Percentiles rank a stretch among this genome's conserved stretches.
Evolutionary conservation across 1,140 invertebrate species (phyloP).

Genomic region (Orussus abietinus): DNA sequence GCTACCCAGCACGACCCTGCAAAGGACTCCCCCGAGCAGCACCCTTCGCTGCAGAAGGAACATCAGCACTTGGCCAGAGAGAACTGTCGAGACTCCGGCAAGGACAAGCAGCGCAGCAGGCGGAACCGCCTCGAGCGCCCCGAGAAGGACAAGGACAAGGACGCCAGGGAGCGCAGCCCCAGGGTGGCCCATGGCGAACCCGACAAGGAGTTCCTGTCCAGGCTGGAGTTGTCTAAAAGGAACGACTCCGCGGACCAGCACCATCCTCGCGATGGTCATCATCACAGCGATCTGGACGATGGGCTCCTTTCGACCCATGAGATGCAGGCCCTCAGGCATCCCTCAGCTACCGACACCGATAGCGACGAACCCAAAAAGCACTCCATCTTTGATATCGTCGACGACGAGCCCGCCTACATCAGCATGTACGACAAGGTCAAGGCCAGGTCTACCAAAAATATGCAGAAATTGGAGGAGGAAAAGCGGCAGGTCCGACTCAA

Average conservation of each 20-base stretch:
- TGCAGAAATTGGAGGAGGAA: conserved; percentile 87
- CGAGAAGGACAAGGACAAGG: too few relatives aligned
- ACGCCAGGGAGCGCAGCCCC: conserved; percentile 41
- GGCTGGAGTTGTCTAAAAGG: conserved; percentile 55
- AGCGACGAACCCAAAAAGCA: conserved; percentile 77
- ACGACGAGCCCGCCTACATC: conserved; percentile 86
- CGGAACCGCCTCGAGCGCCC: conserved; percentile 19
- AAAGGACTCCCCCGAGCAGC: too few relatives aligned
- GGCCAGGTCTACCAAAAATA: conserved; percentile 86
- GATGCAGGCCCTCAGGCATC: conserved; percentile 41
- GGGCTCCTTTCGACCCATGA: conserved; percentile 42
- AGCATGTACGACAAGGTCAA: conserved; percentile 99
- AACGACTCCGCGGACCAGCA: conserved; percentile 30
- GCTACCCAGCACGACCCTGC: too few relatives aligned
- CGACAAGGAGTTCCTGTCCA: conserved; percentile 64
- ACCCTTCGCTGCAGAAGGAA: background rate
- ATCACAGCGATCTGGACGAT: conserved; percentile 43
- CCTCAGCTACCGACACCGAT: conserved; percentile 59
- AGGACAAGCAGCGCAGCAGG: conserved; percentile 22
- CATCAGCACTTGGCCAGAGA: conserved; percentile 4
- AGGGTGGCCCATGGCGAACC: conserved; percentile 45
- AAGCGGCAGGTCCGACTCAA: conserved; percentile 73
- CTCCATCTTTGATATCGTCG: conserved; percentile 88
- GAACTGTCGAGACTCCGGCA: conserved; percentile 17
- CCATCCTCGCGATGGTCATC: conserved; percentile 17